Evolutionary conservation across 2,888 invertebrate genomes (phyloP), one percentile per base, ranked within the genome.

Genomic region (Chalcis sispes): DNA sequence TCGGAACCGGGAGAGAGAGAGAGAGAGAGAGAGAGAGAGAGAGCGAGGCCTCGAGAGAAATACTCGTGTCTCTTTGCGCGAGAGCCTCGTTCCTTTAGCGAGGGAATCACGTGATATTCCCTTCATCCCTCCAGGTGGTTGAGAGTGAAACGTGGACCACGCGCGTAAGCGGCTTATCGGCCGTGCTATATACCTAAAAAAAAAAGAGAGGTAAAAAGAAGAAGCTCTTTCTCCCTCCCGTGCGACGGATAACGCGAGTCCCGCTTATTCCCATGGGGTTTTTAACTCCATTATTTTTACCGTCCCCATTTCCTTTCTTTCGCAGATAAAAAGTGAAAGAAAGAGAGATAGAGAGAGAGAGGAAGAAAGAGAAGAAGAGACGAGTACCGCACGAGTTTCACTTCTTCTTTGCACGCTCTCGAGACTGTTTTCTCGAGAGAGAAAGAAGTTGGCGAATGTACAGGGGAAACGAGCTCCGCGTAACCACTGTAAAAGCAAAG

Each of bases 271-370:
- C 66, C 61, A 20, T 25, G 67, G 42, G 67, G 18, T 58, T 52
- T 61, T 66, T 36, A 25, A 67, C 59, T 59, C 73, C 73, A 67
- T 73, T 73, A 73, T 61, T 73, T 66, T 59, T 36, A 56, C 40
- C 59, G 23, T 10, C 36, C 10, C 36, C 42, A 15, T 32, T 50
- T 54, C 23, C 40, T 61, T 25, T 23, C 40, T 42, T n/a, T n/a
- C n/a, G n/a, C n/a, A n/a, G n/a, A n/a, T n/a, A n/a, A n/a, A n/a
- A n/a, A n/a, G n/a, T n/a, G n/a, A n/a, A n/a, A n/a, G n/a, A n/a
- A n/a, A n/a, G n/a, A n/a, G n/a, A n/a, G n/a, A n/a, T n/a, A n/a
- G n/a, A n/a, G n/a, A n/a, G n/a, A n/a, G n/a, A n/a, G n/a, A n/a
- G n/a, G n/a, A n/a, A n/a, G n/a, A n/a, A n/a, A n/a, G n/a, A n/a